Conservation (phyloP, 2,113 vertebrate species). For the Amia ocellicauda region DNA sequence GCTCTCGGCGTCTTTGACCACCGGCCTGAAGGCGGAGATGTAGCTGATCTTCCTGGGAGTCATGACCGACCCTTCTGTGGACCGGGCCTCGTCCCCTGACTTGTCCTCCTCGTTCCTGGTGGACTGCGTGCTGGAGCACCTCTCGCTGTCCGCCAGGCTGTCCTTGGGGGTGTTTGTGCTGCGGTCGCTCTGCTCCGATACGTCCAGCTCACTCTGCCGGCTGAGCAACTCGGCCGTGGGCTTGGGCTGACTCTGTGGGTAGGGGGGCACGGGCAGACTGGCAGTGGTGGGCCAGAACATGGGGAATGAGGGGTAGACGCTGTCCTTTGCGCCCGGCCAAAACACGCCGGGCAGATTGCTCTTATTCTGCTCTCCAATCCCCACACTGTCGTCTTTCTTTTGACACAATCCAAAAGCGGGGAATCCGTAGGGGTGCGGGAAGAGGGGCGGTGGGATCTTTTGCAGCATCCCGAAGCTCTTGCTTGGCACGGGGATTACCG, state of each 20-base stretch:
- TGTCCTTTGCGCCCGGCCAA: conserved; percentile 69
- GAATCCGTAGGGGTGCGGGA: conserved; percentile 87
- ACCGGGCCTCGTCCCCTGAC: conserved; percentile 72
- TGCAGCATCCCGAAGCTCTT: conserved; percentile 90
- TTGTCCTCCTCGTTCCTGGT: conserved; percentile 70
- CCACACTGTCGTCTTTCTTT: conserved; percentile 78
- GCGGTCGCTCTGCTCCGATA: conserved; percentile 63
- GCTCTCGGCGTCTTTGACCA: conserved; percentile 87
- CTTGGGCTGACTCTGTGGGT: conserved; percentile 71
- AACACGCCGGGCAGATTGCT: conserved; percentile 54
- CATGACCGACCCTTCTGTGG: conserved; percentile 63
- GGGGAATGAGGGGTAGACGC: conserved; percentile 83
- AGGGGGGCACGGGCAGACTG: conserved; percentile 76
- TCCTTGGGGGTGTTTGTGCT: conserved; percentile 72
- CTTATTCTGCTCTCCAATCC: conserved; percentile 57
- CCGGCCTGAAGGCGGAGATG: conserved; percentile 89
- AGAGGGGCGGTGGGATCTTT: conserved; percentile 85
- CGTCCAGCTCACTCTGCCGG: conserved; percentile 58
- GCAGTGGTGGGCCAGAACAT: conserved; percentile 88
- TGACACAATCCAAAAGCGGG: conserved; percentile 88
- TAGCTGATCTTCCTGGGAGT: conserved; percentile 80
- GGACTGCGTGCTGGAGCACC: conserved; percentile 68
- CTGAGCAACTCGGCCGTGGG: conserved; percentile 67
- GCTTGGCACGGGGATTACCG: conserved; percentile 91
- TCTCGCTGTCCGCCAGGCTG: conserved; percentile 59